These are phyloP conservation scores for Xenopus tropicalis DNA, from an alignment of 2,113 vertebrate genomes.

Conservation along the genomic window DNA sequence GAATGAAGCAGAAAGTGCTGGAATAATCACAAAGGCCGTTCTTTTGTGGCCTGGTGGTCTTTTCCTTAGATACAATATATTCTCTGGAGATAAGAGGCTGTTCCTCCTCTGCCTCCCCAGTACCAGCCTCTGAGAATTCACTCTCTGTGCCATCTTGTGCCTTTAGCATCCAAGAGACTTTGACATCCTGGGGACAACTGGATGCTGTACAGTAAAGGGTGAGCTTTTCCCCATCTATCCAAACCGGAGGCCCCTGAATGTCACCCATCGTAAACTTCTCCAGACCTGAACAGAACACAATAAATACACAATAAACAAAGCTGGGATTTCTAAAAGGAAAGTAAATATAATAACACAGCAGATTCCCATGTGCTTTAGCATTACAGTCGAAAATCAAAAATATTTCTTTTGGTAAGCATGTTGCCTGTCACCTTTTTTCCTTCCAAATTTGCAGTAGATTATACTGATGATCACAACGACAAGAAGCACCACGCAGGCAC, in stretches of 20 bases:
- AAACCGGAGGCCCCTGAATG: constrained; percentile 1
- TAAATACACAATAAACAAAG: not conserved
- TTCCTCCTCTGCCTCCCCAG: constrained; percentile 1
- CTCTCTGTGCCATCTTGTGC: not conserved
- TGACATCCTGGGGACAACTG: constrained; percentile 1
- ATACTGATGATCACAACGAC: too few relatives aligned
- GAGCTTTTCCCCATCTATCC: constrained; percentile 11
- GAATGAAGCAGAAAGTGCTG: constrained; percentile 15
- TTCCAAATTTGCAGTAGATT: too few relatives aligned
- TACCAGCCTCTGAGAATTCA: not conserved
- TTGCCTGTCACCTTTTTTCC: too few relatives aligned
- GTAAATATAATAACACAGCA: too few relatives aligned
- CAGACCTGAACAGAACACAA: not conserved
- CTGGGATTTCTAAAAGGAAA: too few relatives aligned
- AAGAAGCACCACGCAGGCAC: too few relatives aligned
- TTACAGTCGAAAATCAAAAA: too few relatives aligned
- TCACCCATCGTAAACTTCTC: not conserved
- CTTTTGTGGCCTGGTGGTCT: not conserved
- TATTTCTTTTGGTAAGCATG: too few relatives aligned
- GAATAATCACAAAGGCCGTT: not conserved
- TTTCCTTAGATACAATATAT: not conserved
- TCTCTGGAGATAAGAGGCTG: constrained; percentile 21
- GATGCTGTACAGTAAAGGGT: constrained; percentile 4
- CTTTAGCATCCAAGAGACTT: constrained; percentile 6
- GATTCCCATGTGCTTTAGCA: too few relatives aligned